A percentile compares a stretch with the other conserved stretches of the same genome.
Conservation (phyloP, 2,888 invertebrate genomes). For the Rhogogaster chlorosoma region DNA sequence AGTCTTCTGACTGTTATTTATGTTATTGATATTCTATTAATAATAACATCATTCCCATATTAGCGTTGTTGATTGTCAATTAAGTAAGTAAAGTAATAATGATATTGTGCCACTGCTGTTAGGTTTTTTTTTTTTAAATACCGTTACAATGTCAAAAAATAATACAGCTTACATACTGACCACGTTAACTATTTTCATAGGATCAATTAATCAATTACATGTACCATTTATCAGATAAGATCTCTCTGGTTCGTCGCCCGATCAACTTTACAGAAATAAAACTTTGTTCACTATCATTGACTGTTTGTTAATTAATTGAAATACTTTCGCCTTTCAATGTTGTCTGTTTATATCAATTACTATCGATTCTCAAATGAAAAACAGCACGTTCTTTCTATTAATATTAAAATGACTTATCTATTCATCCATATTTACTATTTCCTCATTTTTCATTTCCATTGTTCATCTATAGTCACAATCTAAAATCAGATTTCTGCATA, state of each 20-base stretch:
- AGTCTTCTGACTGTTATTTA: conserved; percentile 30
- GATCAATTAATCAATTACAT: background rate
- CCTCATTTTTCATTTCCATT: background rate
- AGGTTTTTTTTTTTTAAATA: background rate
- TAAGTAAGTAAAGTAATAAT: background rate
- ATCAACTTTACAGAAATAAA: background rate
- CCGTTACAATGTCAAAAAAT: background rate
- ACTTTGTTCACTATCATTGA: background rate
- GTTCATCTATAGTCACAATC: conserved; percentile 1
- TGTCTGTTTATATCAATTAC: background rate
- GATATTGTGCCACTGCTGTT: background rate
- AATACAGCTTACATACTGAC: conserved; percentile 24
- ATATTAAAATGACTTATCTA: background rate
- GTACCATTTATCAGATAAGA: background rate
- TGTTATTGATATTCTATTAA: conserved; percentile 34
- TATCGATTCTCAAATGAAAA: background rate
- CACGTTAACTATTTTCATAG: conserved; percentile 3
- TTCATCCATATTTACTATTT: background rate
- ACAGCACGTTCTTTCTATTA: background rate
- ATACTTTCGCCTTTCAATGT: background rate
- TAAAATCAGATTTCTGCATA: background rate
- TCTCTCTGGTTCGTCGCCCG: background rate
- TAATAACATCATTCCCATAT: conserved; percentile 9
- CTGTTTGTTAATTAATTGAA: background rate
- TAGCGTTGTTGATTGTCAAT: conserved; percentile 30